Percentiles rank a stretch among this genome's conserved stretches.
Conservation (phyloP, 2,797 vertebrate genomes). For the Neolamprologus multifasciatus region DNA sequence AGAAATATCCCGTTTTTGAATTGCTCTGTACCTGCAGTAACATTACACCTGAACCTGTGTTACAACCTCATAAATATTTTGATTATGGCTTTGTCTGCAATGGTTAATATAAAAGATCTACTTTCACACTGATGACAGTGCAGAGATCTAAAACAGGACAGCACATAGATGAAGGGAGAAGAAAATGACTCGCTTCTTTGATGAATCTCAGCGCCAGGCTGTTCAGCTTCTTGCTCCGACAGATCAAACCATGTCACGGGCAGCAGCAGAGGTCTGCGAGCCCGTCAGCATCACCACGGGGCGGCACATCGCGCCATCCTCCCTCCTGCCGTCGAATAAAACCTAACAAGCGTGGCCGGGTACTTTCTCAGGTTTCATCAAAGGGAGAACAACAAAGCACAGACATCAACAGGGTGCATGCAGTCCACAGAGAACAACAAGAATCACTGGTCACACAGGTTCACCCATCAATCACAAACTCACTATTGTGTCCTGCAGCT, state of each 20-base stretch:
- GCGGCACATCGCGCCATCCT: neutral
- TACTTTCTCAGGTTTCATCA: neutral
- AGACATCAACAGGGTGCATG: neutral
- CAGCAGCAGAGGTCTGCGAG: neutral
- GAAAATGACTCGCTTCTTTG: neutral
- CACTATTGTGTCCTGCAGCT: neutral
- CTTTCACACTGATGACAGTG: neutral
- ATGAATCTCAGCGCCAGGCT: neutral
- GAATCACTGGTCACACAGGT: neutral
- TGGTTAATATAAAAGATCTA: neutral
- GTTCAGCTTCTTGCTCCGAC: neutral
- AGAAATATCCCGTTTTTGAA: neutral
- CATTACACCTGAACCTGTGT: neutral
- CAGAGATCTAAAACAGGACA: neutral
- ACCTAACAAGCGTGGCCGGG: conserved; percentile 10
- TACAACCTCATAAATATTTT: neutral
- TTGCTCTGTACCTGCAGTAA: neutral
- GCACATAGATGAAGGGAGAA: neutral
- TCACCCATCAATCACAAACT: conserved; percentile 1
- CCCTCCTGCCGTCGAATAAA: neutral
- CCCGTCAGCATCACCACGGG: neutral
- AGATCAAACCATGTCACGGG: conserved; percentile 3
- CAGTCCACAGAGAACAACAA: neutral
- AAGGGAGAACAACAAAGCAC: neutral
- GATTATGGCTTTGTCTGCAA: neutral